These are phyloP conservation scores for Nysson spinosus DNA, from an alignment of 2,888 invertebrate species.

Conservation along the genomic window DNA sequence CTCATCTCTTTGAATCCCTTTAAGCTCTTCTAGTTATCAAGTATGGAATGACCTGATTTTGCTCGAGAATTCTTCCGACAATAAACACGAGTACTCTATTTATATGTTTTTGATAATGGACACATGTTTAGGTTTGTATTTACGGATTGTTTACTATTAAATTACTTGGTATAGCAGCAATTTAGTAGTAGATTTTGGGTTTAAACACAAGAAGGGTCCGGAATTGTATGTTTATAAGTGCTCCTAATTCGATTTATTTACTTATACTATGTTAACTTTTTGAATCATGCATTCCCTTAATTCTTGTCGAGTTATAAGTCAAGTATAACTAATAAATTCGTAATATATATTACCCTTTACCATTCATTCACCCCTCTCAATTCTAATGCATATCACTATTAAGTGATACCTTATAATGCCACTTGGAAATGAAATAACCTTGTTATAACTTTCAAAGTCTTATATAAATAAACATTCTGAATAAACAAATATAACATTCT, in stretches of 20 bases:
- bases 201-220: slow-evolving; percentile 8
- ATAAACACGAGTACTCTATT: too few species aligned
- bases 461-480: slow-evolving; percentile 16
- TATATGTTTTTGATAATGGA: too few species aligned
- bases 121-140: background rate
- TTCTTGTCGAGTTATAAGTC: slow-evolving; percentile 10
- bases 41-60: too few species aligned
- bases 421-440: slow-evolving; percentile 10
- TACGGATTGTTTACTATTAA: slow-evolving; percentile 4
- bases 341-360: slow-evolving; percentile 27
- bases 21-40: slow-evolving; percentile 3
- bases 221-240: slow-evolving; percentile 7
- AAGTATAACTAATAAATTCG: slow-evolving; percentile 38
- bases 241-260: background rate
- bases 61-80: too few species aligned
- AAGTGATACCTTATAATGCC: background rate
- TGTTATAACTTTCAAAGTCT: slow-evolving; percentile 18
- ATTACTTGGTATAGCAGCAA: background rate
- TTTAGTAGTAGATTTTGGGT: slow-evolving; percentile 3
- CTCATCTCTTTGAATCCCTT: background rate
- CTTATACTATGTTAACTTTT: slow-evolving; percentile 19
- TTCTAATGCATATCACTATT: slow-evolving; percentile 3
- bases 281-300: slow-evolving; percentile 3
- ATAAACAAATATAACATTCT: slow-evolving; percentile 27
- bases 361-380: slow-evolving; percentile 1